A percentile compares a stretch with the other conserved stretches of the same genome.
phyloP scores from a whole-genome alignment of 2,888 invertebrate genomes.

The Coenonympha glycerion region DNA sequence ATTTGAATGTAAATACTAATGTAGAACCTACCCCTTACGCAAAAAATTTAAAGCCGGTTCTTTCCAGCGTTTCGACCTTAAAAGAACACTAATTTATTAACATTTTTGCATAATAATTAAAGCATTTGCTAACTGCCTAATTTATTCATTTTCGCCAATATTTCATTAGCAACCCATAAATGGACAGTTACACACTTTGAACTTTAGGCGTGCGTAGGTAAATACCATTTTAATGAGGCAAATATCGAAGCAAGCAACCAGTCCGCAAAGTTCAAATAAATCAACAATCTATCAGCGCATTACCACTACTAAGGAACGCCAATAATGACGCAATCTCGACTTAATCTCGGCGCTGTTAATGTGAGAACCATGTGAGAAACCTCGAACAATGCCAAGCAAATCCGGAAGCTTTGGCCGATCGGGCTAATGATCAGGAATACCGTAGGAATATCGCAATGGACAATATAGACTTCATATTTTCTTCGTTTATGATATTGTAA shows the following conservation, averaged over 20 bases:
- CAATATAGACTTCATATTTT: background rate
- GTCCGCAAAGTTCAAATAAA: background rate
- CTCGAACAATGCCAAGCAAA: slow-evolving; percentile 52
- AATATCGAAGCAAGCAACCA: background rate
- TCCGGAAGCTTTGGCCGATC: slow-evolving; percentile 64
- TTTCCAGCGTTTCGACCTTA: too few relatives aligned
- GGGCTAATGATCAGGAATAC: slow-evolving; percentile 44
- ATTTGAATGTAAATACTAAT: too few relatives aligned
- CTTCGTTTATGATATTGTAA: background rate
- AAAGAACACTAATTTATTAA: too few relatives aligned
- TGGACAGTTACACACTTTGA: background rate
- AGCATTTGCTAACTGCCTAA: too few relatives aligned
- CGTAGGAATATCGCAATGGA: background rate
- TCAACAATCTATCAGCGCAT: background rate
- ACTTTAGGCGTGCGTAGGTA: background rate
- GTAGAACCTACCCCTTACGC: too few relatives aligned
- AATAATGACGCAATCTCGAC: background rate
- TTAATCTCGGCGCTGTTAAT: slow-evolving; percentile 35
- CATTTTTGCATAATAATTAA: too few relatives aligned
- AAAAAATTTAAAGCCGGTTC: too few relatives aligned
- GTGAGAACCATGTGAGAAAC: slow-evolving; percentile 67
- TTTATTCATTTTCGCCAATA: too few relatives aligned
- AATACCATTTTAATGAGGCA: background rate
- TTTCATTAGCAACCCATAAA: too few relatives aligned
- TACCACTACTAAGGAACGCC: background rate